Evolutionary conservation across 2,113 vertebrate genomes (phyloP).

Genomic region (Neotoma lepida): DNA sequence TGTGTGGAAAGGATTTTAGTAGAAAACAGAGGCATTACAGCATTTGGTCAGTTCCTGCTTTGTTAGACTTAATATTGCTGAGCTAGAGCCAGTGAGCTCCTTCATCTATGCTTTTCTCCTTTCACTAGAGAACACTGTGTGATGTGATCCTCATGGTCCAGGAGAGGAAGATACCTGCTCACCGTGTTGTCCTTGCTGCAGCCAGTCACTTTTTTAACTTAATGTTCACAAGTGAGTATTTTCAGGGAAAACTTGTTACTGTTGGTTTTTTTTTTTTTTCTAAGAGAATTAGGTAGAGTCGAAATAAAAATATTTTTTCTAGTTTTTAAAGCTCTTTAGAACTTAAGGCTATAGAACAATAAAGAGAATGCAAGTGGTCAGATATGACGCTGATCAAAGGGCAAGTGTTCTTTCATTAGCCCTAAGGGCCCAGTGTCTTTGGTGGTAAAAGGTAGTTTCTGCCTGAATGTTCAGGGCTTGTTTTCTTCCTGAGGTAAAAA

Average conservation of each 20-base stretch:
- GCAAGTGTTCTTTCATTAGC: neutral
- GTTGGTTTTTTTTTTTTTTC: neutral
- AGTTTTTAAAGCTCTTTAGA: constrained; percentile 39
- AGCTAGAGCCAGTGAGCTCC: neutral
- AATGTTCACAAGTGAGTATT: constrained; percentile 97
- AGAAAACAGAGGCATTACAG: neutral
- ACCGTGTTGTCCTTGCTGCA: constrained; percentile 95
- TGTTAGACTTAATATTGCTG: neutral
- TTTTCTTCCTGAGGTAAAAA: neutral
- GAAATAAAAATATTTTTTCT: constrained; percentile 36
- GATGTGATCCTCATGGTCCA: constrained; percentile 97
- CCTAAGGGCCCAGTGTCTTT: neutral
- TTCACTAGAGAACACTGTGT: constrained; percentile 93
- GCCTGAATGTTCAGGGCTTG: neutral
- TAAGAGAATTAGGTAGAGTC: constrained; percentile 19
- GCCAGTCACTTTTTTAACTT: constrained; percentile 98
- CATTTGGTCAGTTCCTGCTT: constrained; percentile 21
- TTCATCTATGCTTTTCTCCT: constrained; percentile 45
- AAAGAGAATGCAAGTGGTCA: neutral
- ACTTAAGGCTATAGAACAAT: neutral
- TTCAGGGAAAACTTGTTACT: constrained; percentile 2
- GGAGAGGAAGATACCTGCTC: constrained; percentile 94
- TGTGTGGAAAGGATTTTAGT: neutral
- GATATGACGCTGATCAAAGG: neutral
- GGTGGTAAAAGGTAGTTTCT: neutral